Evolutionary conservation across 2,888 invertebrate genomes (phyloP).

Genomic region (Brenthis daphne): DNA sequence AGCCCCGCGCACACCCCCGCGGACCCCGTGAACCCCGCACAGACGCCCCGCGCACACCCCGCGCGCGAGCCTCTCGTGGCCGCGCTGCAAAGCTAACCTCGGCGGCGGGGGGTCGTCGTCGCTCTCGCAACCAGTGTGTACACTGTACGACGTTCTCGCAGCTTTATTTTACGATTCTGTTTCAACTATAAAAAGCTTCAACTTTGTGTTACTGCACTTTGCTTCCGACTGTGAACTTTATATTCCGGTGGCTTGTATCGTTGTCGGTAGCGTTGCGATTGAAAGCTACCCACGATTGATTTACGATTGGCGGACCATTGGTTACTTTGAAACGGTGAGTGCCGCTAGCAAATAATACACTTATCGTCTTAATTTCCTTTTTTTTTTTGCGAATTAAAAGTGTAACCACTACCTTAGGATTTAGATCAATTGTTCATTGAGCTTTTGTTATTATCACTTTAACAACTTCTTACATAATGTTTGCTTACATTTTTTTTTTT

Average conservation of each 20-base stretch:
- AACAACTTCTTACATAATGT: slow-evolving; percentile 31
- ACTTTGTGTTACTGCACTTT: slow-evolving; percentile 62
- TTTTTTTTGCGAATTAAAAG: slow-evolving; percentile 42
- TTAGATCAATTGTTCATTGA: slow-evolving; percentile 31
- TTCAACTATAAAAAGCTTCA: slow-evolving; percentile 68
- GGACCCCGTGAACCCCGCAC: slow-evolving; percentile 47
- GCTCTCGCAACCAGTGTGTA: slow-evolving; percentile 50
- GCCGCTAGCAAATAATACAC: slow-evolving; percentile 23
- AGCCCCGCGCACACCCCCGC: slow-evolving; percentile 45
- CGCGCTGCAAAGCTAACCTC: slow-evolving; percentile 66
- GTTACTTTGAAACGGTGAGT: slow-evolving; percentile 71
- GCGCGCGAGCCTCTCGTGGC: slow-evolving; percentile 75
- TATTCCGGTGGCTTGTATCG: slow-evolving; percentile 58
- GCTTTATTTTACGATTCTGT: slow-evolving; percentile 60
- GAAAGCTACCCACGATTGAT: slow-evolving; percentile 63
- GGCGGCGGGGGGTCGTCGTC: slow-evolving; percentile 76
- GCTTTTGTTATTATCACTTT: slow-evolving; percentile 32
- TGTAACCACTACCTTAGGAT: slow-evolving; percentile 17
- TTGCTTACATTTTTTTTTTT: background rate
- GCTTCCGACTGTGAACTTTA: slow-evolving; percentile 54
- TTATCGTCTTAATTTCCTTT: slow-evolving; percentile 33
- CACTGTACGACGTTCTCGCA: slow-evolving; percentile 46
- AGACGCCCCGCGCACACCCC: slow-evolving; percentile 70
- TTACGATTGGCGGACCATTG: slow-evolving; percentile 56
- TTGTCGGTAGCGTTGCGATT: slow-evolving; percentile 53